A percentile compares a stretch with the other conserved stretches of the same genome.
These are phyloP conservation scores for Mus pahari DNA, from an alignment of 2,113 vertebrate species.

Conservation along the genomic window DNA sequence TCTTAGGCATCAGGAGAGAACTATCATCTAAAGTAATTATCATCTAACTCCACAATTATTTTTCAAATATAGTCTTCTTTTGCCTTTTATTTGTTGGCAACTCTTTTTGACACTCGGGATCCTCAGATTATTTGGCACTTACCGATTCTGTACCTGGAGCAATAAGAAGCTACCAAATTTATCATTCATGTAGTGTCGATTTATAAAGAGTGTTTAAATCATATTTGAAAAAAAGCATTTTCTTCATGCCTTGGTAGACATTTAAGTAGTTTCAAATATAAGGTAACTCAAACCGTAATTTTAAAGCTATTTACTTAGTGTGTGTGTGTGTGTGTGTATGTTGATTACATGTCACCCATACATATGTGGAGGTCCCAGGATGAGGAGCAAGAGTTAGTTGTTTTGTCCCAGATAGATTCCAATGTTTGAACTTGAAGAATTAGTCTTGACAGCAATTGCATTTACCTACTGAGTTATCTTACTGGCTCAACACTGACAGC, in stretches of 20 bases:
- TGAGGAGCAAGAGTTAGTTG: too few relatives aligned
- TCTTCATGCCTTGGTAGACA: not conserved
- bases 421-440: not conserved
- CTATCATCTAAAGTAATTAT: not conserved
- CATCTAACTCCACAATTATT: not conserved
- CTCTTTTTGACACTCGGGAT: not conserved
- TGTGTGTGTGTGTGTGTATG: not conserved
- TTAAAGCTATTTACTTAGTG: not conserved
- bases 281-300: not conserved
- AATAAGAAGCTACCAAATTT: not conserved
- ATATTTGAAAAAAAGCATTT: slow-evolving; percentile 38
- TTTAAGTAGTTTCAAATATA: not conserved
- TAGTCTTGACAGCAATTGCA: too few relatives aligned
- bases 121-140: slow-evolving; percentile 12
- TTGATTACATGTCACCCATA: not conserved
- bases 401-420: not conserved
- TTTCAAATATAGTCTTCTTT: not conserved
- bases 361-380: not conserved
- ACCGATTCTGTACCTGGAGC: not conserved
- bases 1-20: not conserved
- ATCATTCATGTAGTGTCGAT: not conserved
- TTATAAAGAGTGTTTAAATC: slow-evolving; percentile 14
- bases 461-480: not conserved
- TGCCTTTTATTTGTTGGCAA: slow-evolving; percentile 11
- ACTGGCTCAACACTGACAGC: not conserved